Conservation (phyloP, 2,797 vertebrate species). For the Poecile montanus region DNA sequence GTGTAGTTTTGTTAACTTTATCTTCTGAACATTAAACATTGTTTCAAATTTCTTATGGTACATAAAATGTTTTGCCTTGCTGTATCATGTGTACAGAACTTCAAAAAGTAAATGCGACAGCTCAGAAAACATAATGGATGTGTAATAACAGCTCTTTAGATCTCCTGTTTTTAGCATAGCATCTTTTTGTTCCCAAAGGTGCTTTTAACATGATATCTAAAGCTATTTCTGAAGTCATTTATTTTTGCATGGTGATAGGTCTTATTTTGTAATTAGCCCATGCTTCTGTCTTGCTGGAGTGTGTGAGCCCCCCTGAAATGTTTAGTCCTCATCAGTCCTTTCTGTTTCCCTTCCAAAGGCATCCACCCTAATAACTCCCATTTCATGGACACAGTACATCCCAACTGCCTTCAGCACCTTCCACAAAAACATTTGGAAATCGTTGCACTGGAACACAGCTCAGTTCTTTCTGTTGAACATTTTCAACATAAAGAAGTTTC, state of each 20-base stretch:
- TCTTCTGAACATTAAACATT: slow-evolving; percentile 86
- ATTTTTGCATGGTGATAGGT: slow-evolving; percentile 81
- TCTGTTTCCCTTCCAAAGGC: slow-evolving; percentile 36
- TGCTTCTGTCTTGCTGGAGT: slow-evolving; percentile 29
- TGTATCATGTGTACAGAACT: slow-evolving; percentile 78
- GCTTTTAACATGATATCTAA: slow-evolving; percentile 93
- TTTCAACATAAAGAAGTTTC: neutral
- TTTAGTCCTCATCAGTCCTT: slow-evolving; percentile 17
- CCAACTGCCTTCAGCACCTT: neutral
- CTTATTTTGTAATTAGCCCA: slow-evolving; percentile 85
- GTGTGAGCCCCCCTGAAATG: slow-evolving; percentile 75
- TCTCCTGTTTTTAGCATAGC: slow-evolving; percentile 81
- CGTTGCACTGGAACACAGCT: neutral
- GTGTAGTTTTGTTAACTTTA: slow-evolving; percentile 79
- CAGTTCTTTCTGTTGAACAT: neutral
- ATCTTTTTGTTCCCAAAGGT: slow-evolving; percentile 77
- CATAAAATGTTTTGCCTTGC: slow-evolving; percentile 82
- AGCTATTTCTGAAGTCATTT: slow-evolving; percentile 83
- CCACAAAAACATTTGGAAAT: neutral
- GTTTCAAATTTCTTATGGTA: slow-evolving; percentile 84
- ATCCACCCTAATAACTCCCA: slow-evolving; percentile 20
- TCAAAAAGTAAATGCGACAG: slow-evolving; percentile 84
- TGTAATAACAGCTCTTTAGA: slow-evolving; percentile 82
- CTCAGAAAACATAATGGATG: slow-evolving; percentile 87
- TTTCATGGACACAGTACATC: neutral